These are phyloP conservation scores for Tupiocoris notatus DNA, from an alignment of 2,888 invertebrate genomes.

Conservation along the genomic window DNA sequence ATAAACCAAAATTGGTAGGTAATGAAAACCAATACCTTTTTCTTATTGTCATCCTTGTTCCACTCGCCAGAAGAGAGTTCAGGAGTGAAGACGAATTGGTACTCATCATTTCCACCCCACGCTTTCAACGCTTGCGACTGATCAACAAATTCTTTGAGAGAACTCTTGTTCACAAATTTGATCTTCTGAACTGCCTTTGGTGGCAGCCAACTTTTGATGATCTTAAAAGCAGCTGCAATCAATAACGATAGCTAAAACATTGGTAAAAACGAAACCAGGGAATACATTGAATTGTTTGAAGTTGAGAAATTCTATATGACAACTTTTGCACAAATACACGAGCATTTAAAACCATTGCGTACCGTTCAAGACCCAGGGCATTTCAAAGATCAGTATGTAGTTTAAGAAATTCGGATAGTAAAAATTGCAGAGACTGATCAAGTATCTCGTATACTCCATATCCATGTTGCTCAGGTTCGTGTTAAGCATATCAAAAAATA, in stretches of 20 bases:
- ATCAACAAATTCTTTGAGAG: constrained; percentile 70
- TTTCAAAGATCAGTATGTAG: constrained; percentile 85
- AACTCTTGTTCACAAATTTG: constrained; percentile 76
- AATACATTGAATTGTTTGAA: no score
- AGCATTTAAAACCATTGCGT: constrained; percentile 52
- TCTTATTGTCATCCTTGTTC: constrained; percentile 48
- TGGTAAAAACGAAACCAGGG: no score
- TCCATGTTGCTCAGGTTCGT: constrained; percentile 86
- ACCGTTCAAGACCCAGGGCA: constrained; percentile 92
- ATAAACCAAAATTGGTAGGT: no score
- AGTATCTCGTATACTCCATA: constrained; percentile 84
- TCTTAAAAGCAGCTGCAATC: constrained; percentile 82
- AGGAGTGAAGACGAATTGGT: constrained; percentile 68
- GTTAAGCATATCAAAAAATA: constrained; percentile 89
- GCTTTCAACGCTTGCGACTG: constrained; percentile 70
- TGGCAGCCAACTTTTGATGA: constrained; percentile 83
- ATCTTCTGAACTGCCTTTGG: constrained; percentile 85
- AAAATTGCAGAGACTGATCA: constrained; percentile 80
- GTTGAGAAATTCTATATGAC: no score
- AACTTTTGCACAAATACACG: not conserved
- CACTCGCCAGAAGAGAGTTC: constrained; percentile 55
- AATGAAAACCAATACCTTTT: constrained; percentile 48
- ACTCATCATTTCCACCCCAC: constrained; percentile 80
- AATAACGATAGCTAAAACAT: no score
- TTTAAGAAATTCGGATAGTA: constrained; percentile 87